Conservation (phyloP, 2,888 invertebrate genomes). For the Tetranychus piercei region DNA sequence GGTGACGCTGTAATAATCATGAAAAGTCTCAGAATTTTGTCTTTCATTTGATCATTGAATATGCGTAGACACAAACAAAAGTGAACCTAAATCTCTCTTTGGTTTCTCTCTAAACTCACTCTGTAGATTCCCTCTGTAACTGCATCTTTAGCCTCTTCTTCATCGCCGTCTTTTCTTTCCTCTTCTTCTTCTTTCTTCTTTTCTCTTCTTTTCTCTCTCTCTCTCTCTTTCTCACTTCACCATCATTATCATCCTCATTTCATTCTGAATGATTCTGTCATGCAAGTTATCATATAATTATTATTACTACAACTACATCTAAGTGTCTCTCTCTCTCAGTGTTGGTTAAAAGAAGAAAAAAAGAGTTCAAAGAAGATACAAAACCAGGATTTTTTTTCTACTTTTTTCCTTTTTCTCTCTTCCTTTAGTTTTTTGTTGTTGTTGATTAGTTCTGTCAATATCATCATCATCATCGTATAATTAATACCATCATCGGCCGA, state of each 20-base stretch:
- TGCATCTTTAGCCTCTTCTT: conserved; percentile 6
- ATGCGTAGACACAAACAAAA: neutral
- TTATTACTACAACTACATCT: neutral
- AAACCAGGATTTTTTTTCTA: neutral
- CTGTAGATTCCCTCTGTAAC: neutral
- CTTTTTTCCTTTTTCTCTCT: conserved; percentile 6
- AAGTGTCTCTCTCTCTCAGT: conserved; percentile 3
- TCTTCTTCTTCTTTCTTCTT: conserved; percentile 10
- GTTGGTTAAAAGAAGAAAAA: neutral
- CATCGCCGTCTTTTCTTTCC: conserved; percentile 9
- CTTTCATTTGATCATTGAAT: neutral
- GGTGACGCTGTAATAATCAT: neutral
- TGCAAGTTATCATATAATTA: conserved; percentile 6
- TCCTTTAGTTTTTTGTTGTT: neutral
- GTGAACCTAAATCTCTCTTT: neutral
- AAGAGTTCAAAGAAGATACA: conserved; percentile 3
- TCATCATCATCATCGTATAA: neutral
- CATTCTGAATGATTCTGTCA: neutral
- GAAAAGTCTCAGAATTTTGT: too few relatives aligned
- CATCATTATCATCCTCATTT: conserved; percentile 2
- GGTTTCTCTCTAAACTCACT: neutral
- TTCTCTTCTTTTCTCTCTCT: conserved; percentile 13
- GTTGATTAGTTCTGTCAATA: neutral
- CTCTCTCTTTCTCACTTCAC: conserved; percentile 11
- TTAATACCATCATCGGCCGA: too few relatives aligned